phyloP scores from a whole-genome alignment of 2,113 vertebrate genomes.

The Xiphophorus maculatus region DNA sequence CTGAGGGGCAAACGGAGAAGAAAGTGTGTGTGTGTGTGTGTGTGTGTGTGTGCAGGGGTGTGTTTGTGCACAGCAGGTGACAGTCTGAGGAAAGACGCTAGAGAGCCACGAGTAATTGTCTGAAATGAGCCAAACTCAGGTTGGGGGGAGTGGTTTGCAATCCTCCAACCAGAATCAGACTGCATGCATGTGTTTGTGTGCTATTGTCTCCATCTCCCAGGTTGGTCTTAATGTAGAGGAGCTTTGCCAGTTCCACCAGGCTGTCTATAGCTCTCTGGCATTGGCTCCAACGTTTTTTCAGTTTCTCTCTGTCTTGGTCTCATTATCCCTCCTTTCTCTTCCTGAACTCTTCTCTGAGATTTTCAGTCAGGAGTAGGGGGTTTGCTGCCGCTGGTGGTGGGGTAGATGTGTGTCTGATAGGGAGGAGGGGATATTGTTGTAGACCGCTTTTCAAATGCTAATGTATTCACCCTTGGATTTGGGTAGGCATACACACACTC shows the following conservation, averaged over 20 bases:
- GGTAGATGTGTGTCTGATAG: constrained; percentile 57
- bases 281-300: constrained; percentile 48
- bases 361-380: constrained; percentile 36
- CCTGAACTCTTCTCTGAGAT: constrained; percentile 54
- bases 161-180: constrained; percentile 46
- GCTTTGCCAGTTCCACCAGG: constrained; percentile 57
- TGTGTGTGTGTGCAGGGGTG: constrained; percentile 24
- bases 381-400: constrained; percentile 34
- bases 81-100: constrained; percentile 34
- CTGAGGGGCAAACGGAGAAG: constrained; percentile 43
- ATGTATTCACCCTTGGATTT: constrained; percentile 60
- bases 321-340: constrained; percentile 78
- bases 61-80: constrained; percentile 52
- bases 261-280: constrained; percentile 64
- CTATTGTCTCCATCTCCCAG: constrained; percentile 62
- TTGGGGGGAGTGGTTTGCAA: constrained; percentile 54
- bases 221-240: constrained; percentile 55
- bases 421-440: constrained; percentile 67
- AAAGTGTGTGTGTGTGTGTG: constrained; percentile 29
- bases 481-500: constrained; percentile 31
- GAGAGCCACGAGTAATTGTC: constrained; percentile 45
- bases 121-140: constrained; percentile 54
- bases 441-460: constrained; percentile 73
- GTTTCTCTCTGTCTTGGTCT: constrained; percentile 64
- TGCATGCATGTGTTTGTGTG: constrained; percentile 9